Base-by-base conservation (phyloP, 2,888 invertebrate genomes). In the Leucania comma region DNA sequence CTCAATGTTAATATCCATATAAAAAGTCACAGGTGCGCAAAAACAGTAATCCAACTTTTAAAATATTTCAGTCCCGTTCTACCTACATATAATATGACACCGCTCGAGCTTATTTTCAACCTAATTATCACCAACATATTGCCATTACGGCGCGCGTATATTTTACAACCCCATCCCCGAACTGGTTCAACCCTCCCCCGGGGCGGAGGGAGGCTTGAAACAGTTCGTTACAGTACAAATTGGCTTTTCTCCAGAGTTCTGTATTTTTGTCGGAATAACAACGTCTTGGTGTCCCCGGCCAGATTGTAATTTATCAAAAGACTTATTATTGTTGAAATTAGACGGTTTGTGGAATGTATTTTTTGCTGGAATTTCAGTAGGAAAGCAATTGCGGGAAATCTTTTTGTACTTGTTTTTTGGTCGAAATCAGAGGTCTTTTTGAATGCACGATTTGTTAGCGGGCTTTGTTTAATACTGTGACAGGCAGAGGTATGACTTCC, bases 161-260 rank as follows among this genome's bases (percentile, higher is more conserved):
- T 80, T 86, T 86, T 86, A 86, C 77, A 81, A 71, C 61, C 72
- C 67, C 75, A 70, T 65, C 63, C 63, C 51, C 68, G 22, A 22
- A 38, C 22, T 57, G 57, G 56, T 42, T 22, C 66, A 20, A 48
- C 60, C 57, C 58, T 29, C 58, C 10, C 12, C 22, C 20, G 20
- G 17, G 2, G 20, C 22, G 56, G 50, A 50, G 24, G 74, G 56
- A 58, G 66, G 64, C 46, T 51, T 58, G 61, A 56, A 79, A 68
- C 72, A 68, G 82, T 90, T 89, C 89, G 89, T 90, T 89, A 88
- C 85, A 64, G 83, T 84, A 85, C 85, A 89, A 91, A 91, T 91
- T 91, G 91, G 91, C 90, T 86, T 87, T 85, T 87, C 87, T 90
- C 91, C 91, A 91, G 78, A 78, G 78, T 82, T 83, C 81, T 79